Conservation (phyloP, 2,888 invertebrate genomes). For the Melinaea menophilus region DNA sequence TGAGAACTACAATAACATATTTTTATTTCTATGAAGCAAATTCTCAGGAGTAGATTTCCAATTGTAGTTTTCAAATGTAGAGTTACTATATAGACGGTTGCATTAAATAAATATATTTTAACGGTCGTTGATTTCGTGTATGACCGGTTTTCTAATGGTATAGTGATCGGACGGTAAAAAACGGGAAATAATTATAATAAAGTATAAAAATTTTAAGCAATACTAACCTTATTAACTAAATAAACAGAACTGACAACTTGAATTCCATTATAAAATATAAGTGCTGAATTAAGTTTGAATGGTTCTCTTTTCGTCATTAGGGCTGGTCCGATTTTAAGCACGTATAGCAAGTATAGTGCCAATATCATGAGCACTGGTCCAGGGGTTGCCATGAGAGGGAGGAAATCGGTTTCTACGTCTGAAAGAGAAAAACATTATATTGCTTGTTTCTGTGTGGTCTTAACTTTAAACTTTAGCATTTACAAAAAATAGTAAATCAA, state of each 20-base stretch:
- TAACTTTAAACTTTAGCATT: no score
- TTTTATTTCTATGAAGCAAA: no score
- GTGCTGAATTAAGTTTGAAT: conserved; percentile 83
- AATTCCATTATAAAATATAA: conserved; percentile 89
- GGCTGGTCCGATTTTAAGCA: conserved; percentile 87
- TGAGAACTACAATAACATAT: no score
- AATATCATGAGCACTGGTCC: conserved; percentile 86
- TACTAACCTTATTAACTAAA: conserved; percentile 88
- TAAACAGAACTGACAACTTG: conserved; percentile 92
- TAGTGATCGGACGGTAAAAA: no score
- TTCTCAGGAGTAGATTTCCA: no score
- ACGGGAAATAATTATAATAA: no score
- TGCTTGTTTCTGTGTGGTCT: not conserved
- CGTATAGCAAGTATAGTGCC: conserved; percentile 83
- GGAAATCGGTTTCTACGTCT: conserved; percentile 80
- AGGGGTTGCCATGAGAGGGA: conserved; percentile 88
- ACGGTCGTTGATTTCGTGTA: no score
- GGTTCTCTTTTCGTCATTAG: conserved; percentile 92
- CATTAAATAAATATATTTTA: no score
- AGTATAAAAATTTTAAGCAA: not conserved
- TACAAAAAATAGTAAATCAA: no score
- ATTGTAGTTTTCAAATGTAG: no score
- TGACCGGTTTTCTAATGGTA: no score
- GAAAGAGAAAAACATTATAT: conserved; percentile 33
- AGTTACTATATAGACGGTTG: no score